Conservation (phyloP, 2,888 invertebrate genomes). For the Entomobrya multifasciata region DNA sequence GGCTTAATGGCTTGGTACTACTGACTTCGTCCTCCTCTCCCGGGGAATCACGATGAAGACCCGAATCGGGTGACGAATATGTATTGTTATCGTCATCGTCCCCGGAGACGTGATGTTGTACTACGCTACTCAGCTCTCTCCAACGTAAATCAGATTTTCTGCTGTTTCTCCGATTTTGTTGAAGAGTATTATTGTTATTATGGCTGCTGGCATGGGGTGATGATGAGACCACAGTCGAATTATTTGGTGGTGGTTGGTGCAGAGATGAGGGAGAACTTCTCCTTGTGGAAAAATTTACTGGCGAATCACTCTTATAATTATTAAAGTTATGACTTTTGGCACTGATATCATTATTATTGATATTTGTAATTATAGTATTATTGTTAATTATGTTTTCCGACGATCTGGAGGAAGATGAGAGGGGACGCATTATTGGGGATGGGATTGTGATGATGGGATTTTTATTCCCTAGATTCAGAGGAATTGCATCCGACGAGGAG, state of each 20-base stretch:
- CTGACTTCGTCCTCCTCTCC: conserved; percentile 79
- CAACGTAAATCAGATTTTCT: conserved; percentile 72
- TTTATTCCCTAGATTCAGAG: conserved; percentile 63
- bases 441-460: conserved; percentile 52
- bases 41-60: conserved; percentile 79
- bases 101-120: conserved; percentile 58
- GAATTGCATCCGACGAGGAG: conserved; percentile 60
- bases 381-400: conserved; percentile 75
- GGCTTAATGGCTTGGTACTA: conserved; percentile 69
- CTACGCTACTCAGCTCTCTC: conserved; percentile 70
- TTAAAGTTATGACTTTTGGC: conserved; percentile 72
- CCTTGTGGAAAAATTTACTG: conserved; percentile 72
- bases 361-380: conserved; percentile 74
- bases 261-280: conserved; percentile 61
- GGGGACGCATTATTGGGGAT: conserved; percentile 70
- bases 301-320: conserved; percentile 73
- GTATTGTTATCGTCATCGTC: conserved; percentile 77
- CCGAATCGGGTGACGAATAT: conserved; percentile 79
- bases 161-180: conserved; percentile 59
- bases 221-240: conserved; percentile 56
- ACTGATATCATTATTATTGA: conserved; percentile 74
- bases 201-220: conserved; percentile 56
- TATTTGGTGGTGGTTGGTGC: conserved; percentile 19
- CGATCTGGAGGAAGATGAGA: conserved; percentile 71
- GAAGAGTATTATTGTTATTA: conserved; percentile 51